Conservation (phyloP, 2,888 invertebrate species). For the Salpingus planirostris region DNA sequence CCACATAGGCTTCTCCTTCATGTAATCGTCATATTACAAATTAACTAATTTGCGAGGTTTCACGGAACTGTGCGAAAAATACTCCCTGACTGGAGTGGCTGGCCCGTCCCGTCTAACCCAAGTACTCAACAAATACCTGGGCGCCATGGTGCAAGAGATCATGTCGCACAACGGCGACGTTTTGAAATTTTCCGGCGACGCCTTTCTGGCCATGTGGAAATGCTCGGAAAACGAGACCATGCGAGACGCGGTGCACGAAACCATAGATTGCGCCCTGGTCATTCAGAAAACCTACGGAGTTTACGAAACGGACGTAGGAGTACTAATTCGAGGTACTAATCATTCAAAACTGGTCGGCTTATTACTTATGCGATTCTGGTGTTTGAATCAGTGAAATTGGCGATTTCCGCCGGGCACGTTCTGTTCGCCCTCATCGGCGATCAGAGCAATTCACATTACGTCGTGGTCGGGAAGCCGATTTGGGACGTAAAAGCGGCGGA, state of each 20-base stretch:
- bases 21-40: conserved; percentile 1
- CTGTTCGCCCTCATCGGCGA: conserved; percentile 52
- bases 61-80: conserved; percentile 56
- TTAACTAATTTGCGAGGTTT: conserved; percentile 48
- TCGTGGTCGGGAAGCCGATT: conserved; percentile 54
- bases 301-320: conserved; percentile 53
- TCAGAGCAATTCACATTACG: conserved; percentile 46
- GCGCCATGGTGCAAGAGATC: conserved; percentile 62
- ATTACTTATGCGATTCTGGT: not conserved
- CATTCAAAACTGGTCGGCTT: too few species aligned
- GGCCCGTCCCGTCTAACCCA: conserved; percentile 63
- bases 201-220: conserved; percentile 61
- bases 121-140: conserved; percentile 61
- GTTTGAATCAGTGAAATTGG: conserved; percentile 48
- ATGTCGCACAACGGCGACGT: conserved; percentile 57
- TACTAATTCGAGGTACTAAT: conserved; percentile 49
- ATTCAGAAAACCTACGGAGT: conserved; percentile 59
- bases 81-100: conserved; percentile 54
- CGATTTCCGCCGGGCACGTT: conserved; percentile 52
- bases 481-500: conserved; percentile 51
- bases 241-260: conserved; percentile 53
- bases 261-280: conserved; percentile 57
- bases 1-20: not conserved
- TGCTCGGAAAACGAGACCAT: conserved; percentile 45
- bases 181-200: conserved; percentile 59